These are phyloP conservation scores for Acanthoscelides obtectus DNA, from an alignment of 2,888 invertebrate genomes.

Conservation along the genomic window DNA sequence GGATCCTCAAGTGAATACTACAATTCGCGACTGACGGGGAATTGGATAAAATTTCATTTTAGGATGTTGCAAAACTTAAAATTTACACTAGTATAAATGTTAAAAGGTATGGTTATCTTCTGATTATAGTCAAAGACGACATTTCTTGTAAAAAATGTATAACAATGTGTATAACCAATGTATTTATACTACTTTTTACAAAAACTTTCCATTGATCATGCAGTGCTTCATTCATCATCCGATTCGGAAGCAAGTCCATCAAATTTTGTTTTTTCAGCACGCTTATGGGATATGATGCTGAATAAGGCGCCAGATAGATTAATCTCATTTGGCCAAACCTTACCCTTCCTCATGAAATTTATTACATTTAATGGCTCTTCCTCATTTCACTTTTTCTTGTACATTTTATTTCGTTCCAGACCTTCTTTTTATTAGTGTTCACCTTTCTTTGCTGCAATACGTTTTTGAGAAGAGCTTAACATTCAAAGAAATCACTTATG, in stretches of 20 bases:
- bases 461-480: slow-evolving; percentile 5
- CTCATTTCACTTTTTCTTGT: slow-evolving; percentile 5
- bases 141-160: no score
- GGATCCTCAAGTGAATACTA: no score
- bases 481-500: slow-evolving; percentile 8
- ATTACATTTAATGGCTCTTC: slow-evolving; percentile 5
- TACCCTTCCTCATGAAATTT: neutral
- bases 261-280: no score
- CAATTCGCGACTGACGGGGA: no score
- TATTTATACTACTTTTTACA: neutral
- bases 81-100: no score
- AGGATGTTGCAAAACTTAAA: no score
- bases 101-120: no score
- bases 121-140: no score
- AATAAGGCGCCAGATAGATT: neutral
- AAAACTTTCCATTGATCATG: no score
- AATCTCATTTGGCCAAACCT: neutral
- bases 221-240: neutral
- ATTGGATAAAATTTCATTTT: no score
- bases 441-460: slow-evolving; percentile 1
- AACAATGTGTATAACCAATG: neutral
- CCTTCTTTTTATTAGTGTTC: neutral
- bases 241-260: no score
- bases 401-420: slow-evolving; percentile 11
- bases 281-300: no score